These are phyloP conservation scores for Chloroceryle inda DNA, from an alignment of 2,797 vertebrate genomes.

Conservation along the genomic window DNA sequence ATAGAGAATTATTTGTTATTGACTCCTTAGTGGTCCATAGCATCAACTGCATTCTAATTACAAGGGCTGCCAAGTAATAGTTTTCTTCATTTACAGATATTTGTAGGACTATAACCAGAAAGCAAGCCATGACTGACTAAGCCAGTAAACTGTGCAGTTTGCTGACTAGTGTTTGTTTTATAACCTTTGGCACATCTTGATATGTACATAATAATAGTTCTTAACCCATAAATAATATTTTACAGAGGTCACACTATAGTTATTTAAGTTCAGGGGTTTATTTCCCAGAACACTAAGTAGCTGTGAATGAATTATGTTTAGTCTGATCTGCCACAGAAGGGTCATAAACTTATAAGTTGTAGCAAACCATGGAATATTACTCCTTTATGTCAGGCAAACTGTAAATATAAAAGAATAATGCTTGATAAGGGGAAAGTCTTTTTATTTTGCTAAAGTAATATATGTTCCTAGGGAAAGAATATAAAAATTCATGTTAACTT, in stretches of 20 bases:
- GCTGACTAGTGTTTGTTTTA: conserved; percentile 76
- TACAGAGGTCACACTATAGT: conserved; percentile 81
- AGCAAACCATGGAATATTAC: conserved; percentile 79
- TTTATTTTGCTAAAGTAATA: conserved; percentile 77
- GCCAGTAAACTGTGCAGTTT: conserved; percentile 64
- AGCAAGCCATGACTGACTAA: conserved; percentile 51
- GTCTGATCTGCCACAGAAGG: conserved; percentile 81
- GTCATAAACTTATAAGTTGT: conserved; percentile 79
- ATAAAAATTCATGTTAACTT: conserved; percentile 75
- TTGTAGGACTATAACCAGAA: conserved; percentile 64
- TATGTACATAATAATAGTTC: conserved; percentile 78
- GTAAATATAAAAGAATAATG: conserved; percentile 78
- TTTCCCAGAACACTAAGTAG: conserved; percentile 83
- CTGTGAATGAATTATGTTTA: conserved; percentile 83
- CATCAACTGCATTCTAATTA: conserved; percentile 62
- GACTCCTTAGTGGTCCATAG: conserved; percentile 38
- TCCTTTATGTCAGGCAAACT: conserved; percentile 78
- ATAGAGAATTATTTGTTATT: conserved; percentile 45
- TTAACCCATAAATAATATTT: conserved; percentile 83
- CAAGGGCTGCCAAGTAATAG: conserved; percentile 44
- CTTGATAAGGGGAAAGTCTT: conserved; percentile 77
- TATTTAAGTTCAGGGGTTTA: conserved; percentile 82
- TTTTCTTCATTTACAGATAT: conserved; percentile 45
- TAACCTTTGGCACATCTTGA: conserved; percentile 78
- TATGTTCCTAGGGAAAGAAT: conserved; percentile 63